Conservation (phyloP, 2,888 invertebrate genomes). For the Agriopis aurantiaria region DNA sequence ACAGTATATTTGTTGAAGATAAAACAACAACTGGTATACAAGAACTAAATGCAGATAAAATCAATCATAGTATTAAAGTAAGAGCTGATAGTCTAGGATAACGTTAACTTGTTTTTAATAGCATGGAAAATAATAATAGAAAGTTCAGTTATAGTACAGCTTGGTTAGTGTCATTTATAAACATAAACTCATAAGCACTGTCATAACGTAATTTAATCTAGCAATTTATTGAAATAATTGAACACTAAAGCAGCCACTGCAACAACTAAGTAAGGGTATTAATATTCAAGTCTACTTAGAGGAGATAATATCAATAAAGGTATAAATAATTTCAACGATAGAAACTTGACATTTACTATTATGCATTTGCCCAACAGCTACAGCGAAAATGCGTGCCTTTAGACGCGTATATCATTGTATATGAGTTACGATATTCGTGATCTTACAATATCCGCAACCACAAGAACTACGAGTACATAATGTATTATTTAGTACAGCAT, state of each 20-base stretch:
- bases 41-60: too few relatives aligned
- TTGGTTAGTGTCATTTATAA: slow-evolving; percentile 19
- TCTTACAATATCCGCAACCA: slow-evolving; percentile 6
- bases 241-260: slow-evolving; percentile 38
- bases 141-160: slow-evolving; percentile 21
- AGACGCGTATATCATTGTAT: slow-evolving; percentile 14
- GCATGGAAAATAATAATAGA: slow-evolving; percentile 26
- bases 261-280: slow-evolving; percentile 36
- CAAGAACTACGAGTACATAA: not conserved
- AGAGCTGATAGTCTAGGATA: slow-evolving; percentile 9
- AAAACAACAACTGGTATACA: not conserved
- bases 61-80: not conserved
- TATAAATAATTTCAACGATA: slow-evolving; percentile 28
- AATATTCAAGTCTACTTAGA: slow-evolving; percentile 34
- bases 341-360: slow-evolving; percentile 27
- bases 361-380: slow-evolving; percentile 28
- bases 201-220: slow-evolving; percentile 43
- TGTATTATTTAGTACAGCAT: not conserved
- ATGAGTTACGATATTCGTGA: slow-evolving; percentile 10
- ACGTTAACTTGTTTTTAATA: slow-evolving; percentile 21
- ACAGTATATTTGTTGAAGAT: not conserved
- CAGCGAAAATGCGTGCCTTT: slow-evolving; percentile 23
- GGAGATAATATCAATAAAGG: slow-evolving; percentile 33
- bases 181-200: slow-evolving; percentile 28
- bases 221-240: slow-evolving; percentile 42